Evolutionary conservation across 2,888 invertebrate genomes (phyloP), one percentile per base, ranked within the genome.

Genomic region (Neuroscelio doddi): DNA sequence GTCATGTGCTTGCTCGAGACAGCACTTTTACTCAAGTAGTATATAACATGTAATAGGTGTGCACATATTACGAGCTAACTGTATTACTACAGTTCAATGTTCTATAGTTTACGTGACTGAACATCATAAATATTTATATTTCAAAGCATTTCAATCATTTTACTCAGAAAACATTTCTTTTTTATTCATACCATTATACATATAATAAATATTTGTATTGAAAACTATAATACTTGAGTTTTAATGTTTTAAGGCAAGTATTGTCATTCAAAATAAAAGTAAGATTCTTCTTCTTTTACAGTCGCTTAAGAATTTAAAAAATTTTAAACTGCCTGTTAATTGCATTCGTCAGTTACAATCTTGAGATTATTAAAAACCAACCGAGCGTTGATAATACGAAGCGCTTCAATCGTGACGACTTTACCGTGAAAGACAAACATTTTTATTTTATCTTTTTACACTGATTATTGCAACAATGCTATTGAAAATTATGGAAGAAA

Each of bases 381-480:
- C 63, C 42, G 57, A 50, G 65, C 58, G 57, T 63, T 69, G 66
- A 73, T 68, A 70, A 71, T 53, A 50, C 59, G 58, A 64, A 64
- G 34, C 27, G 38, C 55, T 65, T 56, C 66, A 69, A 70, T 68
- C 47, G 53, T 72, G 69, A 59, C 69, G 72, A 69, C 47, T 44
- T 55, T 24, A 36, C 36, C 46, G 50, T 45, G 36, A 50, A 50
- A 12, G 46, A 52, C n/a, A n/a, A n/a, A n/a, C n/a, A n/a, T n/a
- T n/a, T n/a, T n/a, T n/a, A n/a, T n/a, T n/a, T n/a, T n/a, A n/a
- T n/a, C n/a, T n/a, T n/a, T n/a, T n/a, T n/a, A 51, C 12, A 9
- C 10, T 32, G 32, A 4, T 32, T 12, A 10, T 32, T 3, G 32
- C 2, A n/a, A n/a, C n/a, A n/a, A n/a, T n/a, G n/a, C n/a, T n/a